Evolutionary conservation across 53 echinoderm and acorn worm species (phyloP).

Genomic region (Stichopus horrens): DNA sequence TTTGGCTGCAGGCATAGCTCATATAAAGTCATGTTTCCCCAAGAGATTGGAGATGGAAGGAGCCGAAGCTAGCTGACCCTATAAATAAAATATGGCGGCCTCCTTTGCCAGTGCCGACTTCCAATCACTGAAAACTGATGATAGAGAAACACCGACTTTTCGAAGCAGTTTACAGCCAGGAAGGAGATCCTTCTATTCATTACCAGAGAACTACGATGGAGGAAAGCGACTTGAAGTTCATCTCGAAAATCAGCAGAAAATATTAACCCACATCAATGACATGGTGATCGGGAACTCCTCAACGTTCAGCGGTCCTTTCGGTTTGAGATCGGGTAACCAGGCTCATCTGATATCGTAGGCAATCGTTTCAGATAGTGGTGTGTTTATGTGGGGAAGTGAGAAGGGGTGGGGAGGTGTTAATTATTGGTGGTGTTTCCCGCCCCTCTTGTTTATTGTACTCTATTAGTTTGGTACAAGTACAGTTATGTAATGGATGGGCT

Average conservation of each 20-base stretch:
- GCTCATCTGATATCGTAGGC: too few relatives aligned
- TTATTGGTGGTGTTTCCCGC: too few relatives aligned
- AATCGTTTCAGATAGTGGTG: too few relatives aligned
- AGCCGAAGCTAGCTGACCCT: not conserved
- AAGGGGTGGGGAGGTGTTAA: not conserved
- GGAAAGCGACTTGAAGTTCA: not conserved
- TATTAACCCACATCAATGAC: conserved; percentile 63
- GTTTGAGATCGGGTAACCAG: conserved; percentile 73
- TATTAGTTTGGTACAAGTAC: too few relatives aligned
- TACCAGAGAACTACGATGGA: conserved; percentile 14
- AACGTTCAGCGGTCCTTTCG: conserved; percentile 79
- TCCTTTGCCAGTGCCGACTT: not conserved
- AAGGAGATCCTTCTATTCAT: conserved; percentile 46
- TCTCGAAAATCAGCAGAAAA: not conserved
- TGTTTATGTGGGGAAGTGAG: not conserved
- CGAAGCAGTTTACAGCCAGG: not conserved
- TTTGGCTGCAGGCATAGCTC: too few relatives aligned
- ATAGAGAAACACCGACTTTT: not conserved
- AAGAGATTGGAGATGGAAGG: too few relatives aligned
- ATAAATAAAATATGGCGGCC: not conserved
- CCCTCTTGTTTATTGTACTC: too few relatives aligned
- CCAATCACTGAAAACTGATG: not conserved
- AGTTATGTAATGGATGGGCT: too few relatives aligned
- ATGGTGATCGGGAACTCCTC: conserved; percentile 71
- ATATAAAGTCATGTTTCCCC: too few relatives aligned